Evolutionary conservation across 2,113 vertebrate species (phyloP).

Genomic region (Cyprinodon variegatus): DNA sequence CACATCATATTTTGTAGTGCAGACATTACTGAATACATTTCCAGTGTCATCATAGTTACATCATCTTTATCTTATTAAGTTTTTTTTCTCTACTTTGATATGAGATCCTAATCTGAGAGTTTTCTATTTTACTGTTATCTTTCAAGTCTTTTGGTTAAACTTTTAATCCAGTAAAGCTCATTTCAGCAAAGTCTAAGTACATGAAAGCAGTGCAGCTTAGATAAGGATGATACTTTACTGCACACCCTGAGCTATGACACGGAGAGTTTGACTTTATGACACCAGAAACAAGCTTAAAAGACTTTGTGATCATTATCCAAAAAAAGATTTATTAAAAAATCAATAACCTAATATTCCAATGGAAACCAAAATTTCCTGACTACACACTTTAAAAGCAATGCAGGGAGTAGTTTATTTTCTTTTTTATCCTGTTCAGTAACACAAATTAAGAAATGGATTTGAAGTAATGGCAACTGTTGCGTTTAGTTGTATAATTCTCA

Average conservation of each 20-base stretch:
- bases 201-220: slow-evolving; percentile 55
- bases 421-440: neutral
- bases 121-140: slow-evolving; percentile 55
- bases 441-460: neutral
- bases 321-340: neutral
- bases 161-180: slow-evolving; percentile 66
- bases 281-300: slow-evolving; percentile 16
- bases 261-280: slow-evolving; percentile 28
- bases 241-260: slow-evolving; percentile 38
- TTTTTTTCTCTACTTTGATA: slow-evolving; percentile 31
- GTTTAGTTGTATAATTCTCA: neutral
- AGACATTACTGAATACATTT: slow-evolving; percentile 26
- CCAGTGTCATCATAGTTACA: neutral
- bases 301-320: slow-evolving; percentile 1
- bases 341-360: neutral
- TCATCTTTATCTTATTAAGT: slow-evolving; percentile 45
- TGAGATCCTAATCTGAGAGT: slow-evolving; percentile 58
- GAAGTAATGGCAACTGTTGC: neutral
- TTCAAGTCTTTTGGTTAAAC: slow-evolving; percentile 58
- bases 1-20: neutral
- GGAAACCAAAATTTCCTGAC: neutral
- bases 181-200: slow-evolving; percentile 53
- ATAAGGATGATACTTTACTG: slow-evolving; percentile 55
- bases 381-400: neutral
- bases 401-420: neutral